phyloP scores from a whole-genome alignment of 2,888 invertebrate species.

The Clunio marinus region DNA sequence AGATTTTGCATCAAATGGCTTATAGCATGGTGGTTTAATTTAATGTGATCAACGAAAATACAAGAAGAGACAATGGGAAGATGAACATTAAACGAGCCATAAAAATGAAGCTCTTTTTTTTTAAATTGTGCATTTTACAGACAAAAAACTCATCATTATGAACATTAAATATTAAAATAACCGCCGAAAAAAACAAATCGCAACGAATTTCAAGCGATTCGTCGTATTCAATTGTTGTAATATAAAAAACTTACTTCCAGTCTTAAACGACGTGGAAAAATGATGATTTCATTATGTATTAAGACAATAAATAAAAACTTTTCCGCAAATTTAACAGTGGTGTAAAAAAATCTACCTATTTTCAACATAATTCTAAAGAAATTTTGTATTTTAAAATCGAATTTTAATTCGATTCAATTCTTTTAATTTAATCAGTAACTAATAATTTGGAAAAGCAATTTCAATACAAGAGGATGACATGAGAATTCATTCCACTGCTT shows the following conservation, averaged over 20 bases:
- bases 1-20: no score
- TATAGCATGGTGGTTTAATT: no score
- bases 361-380: no score
- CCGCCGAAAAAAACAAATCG: not conserved
- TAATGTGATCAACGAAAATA: not conserved
- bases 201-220: no score
- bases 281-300: conserved; percentile 27
- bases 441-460: no score
- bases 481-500: no score
- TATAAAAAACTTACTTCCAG: conserved; percentile 16
- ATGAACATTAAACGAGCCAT: conserved; percentile 33
- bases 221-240: conserved; percentile 17
- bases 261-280: conserved; percentile 28
- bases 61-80: conserved; percentile 1
- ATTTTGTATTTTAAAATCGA: no score
- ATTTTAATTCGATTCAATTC: no score
- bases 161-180: conserved; percentile 5
- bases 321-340: conserved; percentile 34
- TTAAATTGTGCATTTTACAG: conserved; percentile 24
- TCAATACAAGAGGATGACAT: no score
- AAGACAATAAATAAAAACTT: conserved; percentile 18
- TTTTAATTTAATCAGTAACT: no score
- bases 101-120: conserved; percentile 13
- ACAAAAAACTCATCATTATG: conserved; percentile 19
- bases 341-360: no score